Evolutionary conservation across 2,888 invertebrate genomes (phyloP).

Genomic region (Apocheima hispidaria): DNA sequence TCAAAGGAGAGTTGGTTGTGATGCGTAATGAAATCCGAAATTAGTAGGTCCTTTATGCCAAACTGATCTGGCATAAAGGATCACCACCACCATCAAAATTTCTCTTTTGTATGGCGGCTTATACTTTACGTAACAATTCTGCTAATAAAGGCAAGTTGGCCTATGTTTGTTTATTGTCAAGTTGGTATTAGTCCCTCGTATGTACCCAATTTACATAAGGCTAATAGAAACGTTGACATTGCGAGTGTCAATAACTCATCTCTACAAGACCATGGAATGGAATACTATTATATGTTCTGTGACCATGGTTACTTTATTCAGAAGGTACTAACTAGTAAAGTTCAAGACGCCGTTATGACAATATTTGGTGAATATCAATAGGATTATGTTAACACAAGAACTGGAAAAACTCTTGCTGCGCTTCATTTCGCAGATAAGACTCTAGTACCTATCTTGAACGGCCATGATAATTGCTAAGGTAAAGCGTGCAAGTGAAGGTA

Average conservation of each 20-base stretch:
- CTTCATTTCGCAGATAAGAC: neutral
- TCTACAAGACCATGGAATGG: conserved; percentile 8
- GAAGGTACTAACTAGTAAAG: neutral
- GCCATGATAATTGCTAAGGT: neutral
- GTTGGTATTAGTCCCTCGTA: neutral
- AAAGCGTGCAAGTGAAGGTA: neutral
- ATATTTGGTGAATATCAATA: conserved; percentile 4
- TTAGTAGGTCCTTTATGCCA: neutral
- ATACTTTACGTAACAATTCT: conserved; percentile 9
- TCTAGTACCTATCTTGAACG: neutral
- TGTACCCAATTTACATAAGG: conserved; percentile 4
- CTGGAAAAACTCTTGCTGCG: neutral
- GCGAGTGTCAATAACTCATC: conserved; percentile 18
- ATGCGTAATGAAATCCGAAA: neutral
- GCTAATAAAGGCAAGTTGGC: conserved; percentile 5
- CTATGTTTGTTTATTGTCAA: neutral
- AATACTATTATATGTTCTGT: too few relatives aligned
- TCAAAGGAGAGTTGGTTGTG: neutral
- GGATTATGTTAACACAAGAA: neutral
- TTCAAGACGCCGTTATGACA: neutral
- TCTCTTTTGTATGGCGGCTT: conserved; percentile 15
- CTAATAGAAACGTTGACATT: conserved; percentile 4
- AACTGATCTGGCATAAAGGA: neutral
- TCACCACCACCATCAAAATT: conserved; percentile 8
- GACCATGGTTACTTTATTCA: neutral